Percentiles rank a stretch among this genome's conserved stretches.
phyloP scores from a whole-genome alignment of 2,888 invertebrate species.

The Sepioteuthis lessoniana region DNA sequence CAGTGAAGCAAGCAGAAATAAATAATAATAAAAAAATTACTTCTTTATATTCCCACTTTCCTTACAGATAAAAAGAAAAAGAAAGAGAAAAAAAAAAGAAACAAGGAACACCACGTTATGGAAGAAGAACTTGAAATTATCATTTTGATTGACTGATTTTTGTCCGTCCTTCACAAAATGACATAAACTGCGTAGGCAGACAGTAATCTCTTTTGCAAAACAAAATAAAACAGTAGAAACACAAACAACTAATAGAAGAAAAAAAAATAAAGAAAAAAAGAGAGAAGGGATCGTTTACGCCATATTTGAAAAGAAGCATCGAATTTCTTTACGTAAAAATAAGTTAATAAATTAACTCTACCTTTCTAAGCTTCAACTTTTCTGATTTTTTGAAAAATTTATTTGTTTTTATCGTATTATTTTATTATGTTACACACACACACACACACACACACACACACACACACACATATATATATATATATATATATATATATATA shows the following conservation, averaged over 20 bases:
- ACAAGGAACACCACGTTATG: neutral
- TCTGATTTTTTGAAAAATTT: too few relatives aligned
- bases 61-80: too few relatives aligned
- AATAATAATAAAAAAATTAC: too few relatives aligned
- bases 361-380: neutral
- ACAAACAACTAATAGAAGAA: too few relatives aligned
- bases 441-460: too few relatives aligned
- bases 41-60: too few relatives aligned
- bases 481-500: conserved; percentile 23
- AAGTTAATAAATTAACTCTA: neutral
- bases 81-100: too few relatives aligned
- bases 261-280: neutral
- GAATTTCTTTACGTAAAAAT: neutral
- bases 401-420: neutral
- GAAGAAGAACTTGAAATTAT: neutral
- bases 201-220: neutral
- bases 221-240: too few relatives aligned
- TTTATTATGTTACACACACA: too few relatives aligned
- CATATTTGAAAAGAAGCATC: neutral
- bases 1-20: neutral
- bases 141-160: conserved; percentile 18
- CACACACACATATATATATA: neutral
- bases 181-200: neutral
- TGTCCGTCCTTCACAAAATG: neutral
- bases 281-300: neutral